These are phyloP conservation scores for Romanogobio albipinnatus DNA, from an alignment of 2,113 vertebrate species.

Conservation along the genomic window DNA sequence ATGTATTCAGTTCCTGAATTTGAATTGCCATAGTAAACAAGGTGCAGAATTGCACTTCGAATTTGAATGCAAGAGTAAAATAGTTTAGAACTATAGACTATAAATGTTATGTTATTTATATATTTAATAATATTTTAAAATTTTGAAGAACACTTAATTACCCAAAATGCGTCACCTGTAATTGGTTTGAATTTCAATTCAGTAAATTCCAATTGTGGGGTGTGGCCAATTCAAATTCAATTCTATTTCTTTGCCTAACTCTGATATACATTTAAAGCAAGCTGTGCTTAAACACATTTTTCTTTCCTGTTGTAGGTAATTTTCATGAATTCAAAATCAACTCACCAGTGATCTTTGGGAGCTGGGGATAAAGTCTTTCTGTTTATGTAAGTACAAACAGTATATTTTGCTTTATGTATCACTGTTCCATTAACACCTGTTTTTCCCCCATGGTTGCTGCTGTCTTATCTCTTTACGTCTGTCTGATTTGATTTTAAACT, in stretches of 20 bases:
- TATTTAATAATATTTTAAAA: too few species aligned
- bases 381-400: conserved; percentile 91
- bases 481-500: not conserved
- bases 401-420: conserved; percentile 57
- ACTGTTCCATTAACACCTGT: not conserved
- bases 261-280: not conserved
- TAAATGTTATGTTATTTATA: too few species aligned
- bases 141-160: too few species aligned
- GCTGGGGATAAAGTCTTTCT: conserved; percentile 89
- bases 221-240: too few species aligned
- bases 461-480: not conserved
- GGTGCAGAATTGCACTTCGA: not conserved
- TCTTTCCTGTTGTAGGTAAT: conserved; percentile 81
- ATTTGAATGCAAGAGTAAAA: not conserved
- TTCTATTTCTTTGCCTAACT: not conserved
- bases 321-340: conserved; percentile 97
- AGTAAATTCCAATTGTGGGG: too few species aligned
- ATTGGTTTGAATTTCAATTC: too few species aligned
- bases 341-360: conserved; percentile 92
- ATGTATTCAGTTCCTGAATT: not conserved
- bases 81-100: too few species aligned
- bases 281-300: conserved; percentile 5
- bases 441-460: not conserved
- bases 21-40: too few species aligned
- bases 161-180: too few species aligned